Percentiles rank a stretch among this genome's conserved stretches.
Conservation (phyloP, 2,113 vertebrate species). For the Microcebus lehilahytsara region DNA sequence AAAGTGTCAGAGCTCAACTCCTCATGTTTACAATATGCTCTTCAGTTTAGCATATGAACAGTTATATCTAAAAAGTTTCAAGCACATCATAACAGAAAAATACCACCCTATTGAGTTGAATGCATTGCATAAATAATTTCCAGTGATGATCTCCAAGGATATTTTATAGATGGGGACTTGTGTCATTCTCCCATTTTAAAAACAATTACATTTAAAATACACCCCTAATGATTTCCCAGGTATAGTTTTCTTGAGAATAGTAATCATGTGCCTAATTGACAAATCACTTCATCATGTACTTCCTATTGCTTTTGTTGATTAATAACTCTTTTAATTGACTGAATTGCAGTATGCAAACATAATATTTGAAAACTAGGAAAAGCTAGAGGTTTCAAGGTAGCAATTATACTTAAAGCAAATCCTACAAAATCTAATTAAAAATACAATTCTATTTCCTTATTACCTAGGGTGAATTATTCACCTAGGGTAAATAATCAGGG, state of each 20-base stretch:
- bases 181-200: not conserved
- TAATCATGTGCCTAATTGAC: not conserved
- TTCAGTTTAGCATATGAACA: not conserved
- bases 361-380: slow-evolving; percentile 12
- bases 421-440: slow-evolving; percentile 5
- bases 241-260: not conserved
- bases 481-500: not conserved
- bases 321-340: slow-evolving; percentile 3
- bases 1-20: not conserved
- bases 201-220: not conserved
- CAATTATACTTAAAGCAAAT: not conserved
- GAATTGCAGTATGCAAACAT: not conserved
- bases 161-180: not conserved
- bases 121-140: not conserved
- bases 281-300: not conserved
- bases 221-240: not conserved
- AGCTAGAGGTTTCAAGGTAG: not conserved
- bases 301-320: not conserved
- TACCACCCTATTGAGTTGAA: not conserved
- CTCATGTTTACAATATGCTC: not conserved
- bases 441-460: not conserved
- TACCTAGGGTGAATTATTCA: not conserved
- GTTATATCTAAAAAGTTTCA: not conserved
- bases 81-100: slow-evolving; percentile 9
- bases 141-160: not conserved